Conservation (phyloP, 2,888 invertebrate genomes). For the Proisotoma minuta region DNA sequence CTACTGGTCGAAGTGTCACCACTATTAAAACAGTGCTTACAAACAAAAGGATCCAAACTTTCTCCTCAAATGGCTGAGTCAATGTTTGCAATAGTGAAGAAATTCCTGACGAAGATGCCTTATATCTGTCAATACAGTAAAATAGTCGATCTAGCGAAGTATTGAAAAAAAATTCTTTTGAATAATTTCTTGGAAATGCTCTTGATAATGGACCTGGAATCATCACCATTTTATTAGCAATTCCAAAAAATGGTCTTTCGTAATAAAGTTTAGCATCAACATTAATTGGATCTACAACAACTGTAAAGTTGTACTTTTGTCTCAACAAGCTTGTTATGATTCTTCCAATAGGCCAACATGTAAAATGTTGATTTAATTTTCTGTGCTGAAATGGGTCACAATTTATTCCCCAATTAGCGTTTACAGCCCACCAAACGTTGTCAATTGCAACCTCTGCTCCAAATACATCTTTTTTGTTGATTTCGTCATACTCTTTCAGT, state of each 20-base stretch:
- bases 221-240: background rate
- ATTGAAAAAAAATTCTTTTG: background rate
- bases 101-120: background rate
- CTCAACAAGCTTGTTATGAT: background rate
- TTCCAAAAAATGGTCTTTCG: background rate
- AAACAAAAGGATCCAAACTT: background rate
- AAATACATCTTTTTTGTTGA: background rate
- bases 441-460: background rate
- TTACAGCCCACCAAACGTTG: background rate
- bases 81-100: background rate
- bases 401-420: background rate
- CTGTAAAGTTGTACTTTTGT: background rate
- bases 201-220: background rate
- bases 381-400: background rate
- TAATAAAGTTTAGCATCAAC: background rate
- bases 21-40: background rate
- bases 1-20: background rate
- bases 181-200: background rate
- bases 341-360: background rate
- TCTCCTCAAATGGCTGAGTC: background rate
- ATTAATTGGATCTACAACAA: background rate
- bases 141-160: background rate
- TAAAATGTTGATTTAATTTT: background rate
- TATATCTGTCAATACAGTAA: background rate
- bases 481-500: background rate